Base-by-base conservation (phyloP, 2,797 vertebrate species). In the Silurus lanzhouensis region DNA sequence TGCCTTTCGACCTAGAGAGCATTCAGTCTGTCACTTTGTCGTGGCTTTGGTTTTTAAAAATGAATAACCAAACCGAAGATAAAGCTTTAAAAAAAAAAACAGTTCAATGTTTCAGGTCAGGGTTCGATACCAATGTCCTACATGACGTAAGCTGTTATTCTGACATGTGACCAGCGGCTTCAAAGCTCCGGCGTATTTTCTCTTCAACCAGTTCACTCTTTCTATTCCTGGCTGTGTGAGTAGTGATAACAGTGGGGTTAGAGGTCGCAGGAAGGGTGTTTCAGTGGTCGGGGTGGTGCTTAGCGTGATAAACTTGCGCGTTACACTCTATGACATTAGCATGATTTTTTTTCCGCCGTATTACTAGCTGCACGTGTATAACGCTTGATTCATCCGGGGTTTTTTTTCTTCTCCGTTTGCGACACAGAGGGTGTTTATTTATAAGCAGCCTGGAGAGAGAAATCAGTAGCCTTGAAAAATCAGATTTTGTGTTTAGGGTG, bases 171-270 rank as follows among this genome's bases (percentile, higher is more conserved):
- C 14, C 20, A 55, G 46, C 68, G n/a, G 48, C 15, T 78, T 46
- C 22, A n/a, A 78, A 61, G 57, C 20, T 6, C 19, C 57, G 22
- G 75, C 60, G 14, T n/a, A 13, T 20, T 20, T 12, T 15, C 20
- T 0, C 20, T 52, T 52, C 8, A 52, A 19, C 20, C 46, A 55
- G 78, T 67, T 66, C 22, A 20, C 3, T 52, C n/a, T 55, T 67
- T 81, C 79, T 81, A 81, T 60, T 86, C 19, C 14, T 83, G 46
- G 77, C 63, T 5, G 31, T 74, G 68, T 81, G 25, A 63, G 22
- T 64, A 66, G 78, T 75, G 79, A 82, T 85, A 82, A 76, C 68
- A 31, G 38, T 31, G 60, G 27, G 60, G 84, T 75, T 46, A 66
- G 48, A 81, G 71, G 55, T 85, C 19, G 74, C 68, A 52, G 68